These are phyloP conservation scores for Nephila pilipes DNA, from an alignment of 1,140 invertebrate genomes.

Conservation along the genomic window DNA sequence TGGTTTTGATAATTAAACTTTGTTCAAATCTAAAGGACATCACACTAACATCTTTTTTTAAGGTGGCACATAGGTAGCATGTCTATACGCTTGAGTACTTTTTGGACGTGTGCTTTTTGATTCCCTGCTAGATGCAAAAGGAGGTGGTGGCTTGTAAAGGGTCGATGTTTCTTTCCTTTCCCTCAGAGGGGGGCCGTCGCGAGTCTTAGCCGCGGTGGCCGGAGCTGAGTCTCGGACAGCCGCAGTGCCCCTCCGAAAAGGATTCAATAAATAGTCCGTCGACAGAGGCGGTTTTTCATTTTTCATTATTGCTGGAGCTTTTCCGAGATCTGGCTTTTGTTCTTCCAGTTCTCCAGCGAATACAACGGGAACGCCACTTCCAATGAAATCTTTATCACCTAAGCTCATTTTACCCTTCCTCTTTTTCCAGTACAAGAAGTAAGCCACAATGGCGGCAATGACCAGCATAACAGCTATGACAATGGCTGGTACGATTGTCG, in stretches of 20 bases:
- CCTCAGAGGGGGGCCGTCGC: slow-evolving; percentile 48
- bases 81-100: slow-evolving; percentile 69
- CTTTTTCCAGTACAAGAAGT: slow-evolving; percentile 90
- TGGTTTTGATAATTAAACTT: slow-evolving; percentile 18
- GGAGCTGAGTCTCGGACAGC: slow-evolving; percentile 62
- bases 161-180: slow-evolving; percentile 42
- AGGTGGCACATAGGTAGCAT: slow-evolving; percentile 76
- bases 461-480: slow-evolving; percentile 94
- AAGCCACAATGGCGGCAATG: slow-evolving; percentile 92
- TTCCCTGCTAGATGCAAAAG: slow-evolving; percentile 68
- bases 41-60: slow-evolving; percentile 33
- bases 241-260: slow-evolving; percentile 56
- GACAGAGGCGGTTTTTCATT: slow-evolving; percentile 94
- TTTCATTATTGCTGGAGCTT: slow-evolving; percentile 94
- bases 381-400: slow-evolving; percentile 87
- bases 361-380: slow-evolving; percentile 95
- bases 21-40: background rate
- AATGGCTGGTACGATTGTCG: slow-evolving; percentile 93
- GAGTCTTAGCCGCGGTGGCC: slow-evolving; percentile 62
- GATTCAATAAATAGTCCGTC: slow-evolving; percentile 81
- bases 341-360: slow-evolving; percentile 95
- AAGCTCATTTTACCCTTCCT: slow-evolving; percentile 91
- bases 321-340: slow-evolving; percentile 90
- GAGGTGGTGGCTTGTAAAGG: slow-evolving; percentile 75
- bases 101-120: slow-evolving; percentile 69